Conservation (phyloP, 2,113 vertebrate genomes). For the Urocynchramus pylzowi region DNA sequence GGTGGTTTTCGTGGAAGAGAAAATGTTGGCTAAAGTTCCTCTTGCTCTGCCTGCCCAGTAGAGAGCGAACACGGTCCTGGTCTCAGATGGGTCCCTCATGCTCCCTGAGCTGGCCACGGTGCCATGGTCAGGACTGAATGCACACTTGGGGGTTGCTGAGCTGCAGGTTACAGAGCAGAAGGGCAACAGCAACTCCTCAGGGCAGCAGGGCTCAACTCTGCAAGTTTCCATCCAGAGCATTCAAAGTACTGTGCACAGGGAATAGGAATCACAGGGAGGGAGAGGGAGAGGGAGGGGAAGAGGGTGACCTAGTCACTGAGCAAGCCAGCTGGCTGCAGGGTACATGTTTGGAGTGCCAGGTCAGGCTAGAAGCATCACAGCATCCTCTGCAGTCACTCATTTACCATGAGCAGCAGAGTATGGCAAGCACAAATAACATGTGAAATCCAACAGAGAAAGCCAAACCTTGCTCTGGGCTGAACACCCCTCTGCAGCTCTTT, state of each 20-base stretch:
- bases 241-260: background rate
- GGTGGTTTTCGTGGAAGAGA: constrained; percentile 1
- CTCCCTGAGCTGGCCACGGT: background rate
- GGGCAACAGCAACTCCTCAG: background rate
- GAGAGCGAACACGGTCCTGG: rapidly evolving
- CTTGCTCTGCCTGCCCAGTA: background rate
- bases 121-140: background rate
- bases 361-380: background rate
- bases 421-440: background rate
- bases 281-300: background rate
- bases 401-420: background rate
- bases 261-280: background rate
- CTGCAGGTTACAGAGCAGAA: background rate
- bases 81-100: rapidly evolving
- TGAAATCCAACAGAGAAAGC: background rate
- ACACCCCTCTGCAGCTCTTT: rapidly evolving
- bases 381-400: background rate
- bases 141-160: background rate
- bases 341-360: background rate
- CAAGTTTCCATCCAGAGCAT: background rate
- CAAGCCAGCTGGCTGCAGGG: background rate
- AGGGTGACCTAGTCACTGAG: background rate
- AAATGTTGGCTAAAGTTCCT: background rate
- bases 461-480: background rate
- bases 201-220: background rate